Evolutionary conservation across 2,113 vertebrate species (phyloP), one percentile per base, ranked within the genome.

Genomic region (Prionailurus bengalensis): DNA sequence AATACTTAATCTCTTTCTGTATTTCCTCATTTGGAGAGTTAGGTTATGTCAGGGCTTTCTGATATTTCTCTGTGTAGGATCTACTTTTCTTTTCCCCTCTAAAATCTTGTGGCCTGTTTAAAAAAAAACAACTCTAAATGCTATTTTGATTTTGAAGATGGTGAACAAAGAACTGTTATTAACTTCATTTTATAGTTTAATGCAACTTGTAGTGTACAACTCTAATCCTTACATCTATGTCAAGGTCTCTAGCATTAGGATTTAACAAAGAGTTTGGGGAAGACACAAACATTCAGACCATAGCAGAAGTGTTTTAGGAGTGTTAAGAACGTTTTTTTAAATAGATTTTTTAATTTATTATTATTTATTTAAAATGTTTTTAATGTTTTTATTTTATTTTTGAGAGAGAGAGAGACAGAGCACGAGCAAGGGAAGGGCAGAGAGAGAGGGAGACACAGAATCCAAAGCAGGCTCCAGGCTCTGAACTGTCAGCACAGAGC

Each of bases 11-110:
- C 14, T 63, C 21, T 93, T 73, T 93, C 53, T 84, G 53, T 78
- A 36, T 86, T 91, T 71, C 45, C 21, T 78, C 66, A 74, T 84
- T 91, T 94, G 81, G 39, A 84, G 63, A 45, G 76, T 85, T 58
- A 70, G 42, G 68, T 71, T 82, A 55, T 71, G 19, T 85, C 39
- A 79, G 2, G n/a, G 4, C 12, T 83, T 14, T 39, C 63, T 29
- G 33, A 29, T 70, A 36, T 55, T 53, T 94, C 65, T 92, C 71
- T 83, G 63, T 55, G 25, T 85, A 29, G 45, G 17, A 95, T 15
- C 45, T 80, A 16, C 8, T 68, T 66, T 80, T 31, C 39, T 42
- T 80, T 4, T 1, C 4, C 39, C 12, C 5, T 31, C 42, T 17
- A 4, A 80, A 73, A 84, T 13, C 6, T 76, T 61, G 8, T 33